Evolutionary conservation across 2,113 vertebrate species (phyloP), one percentile per base, ranked within the genome.

Genomic region (Calonectris borealis): DNA sequence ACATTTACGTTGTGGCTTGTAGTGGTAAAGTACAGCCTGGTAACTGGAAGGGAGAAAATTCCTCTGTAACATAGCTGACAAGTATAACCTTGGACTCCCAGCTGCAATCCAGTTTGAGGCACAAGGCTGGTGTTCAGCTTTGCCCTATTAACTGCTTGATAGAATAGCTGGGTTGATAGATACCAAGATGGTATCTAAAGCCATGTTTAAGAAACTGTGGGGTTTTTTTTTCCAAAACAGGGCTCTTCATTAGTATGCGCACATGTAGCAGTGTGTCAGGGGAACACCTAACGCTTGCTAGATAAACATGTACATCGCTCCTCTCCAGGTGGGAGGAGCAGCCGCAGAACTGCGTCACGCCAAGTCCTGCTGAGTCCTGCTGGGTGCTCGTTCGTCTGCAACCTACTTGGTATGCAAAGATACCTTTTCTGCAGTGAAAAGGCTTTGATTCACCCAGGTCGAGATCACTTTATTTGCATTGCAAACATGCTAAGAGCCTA

Each of bases 371-470:
- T 0, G 6, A 73, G 55, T 60, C 82, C 75, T 92, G 87, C 90
- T 54, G 88, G 78, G 86, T 70, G 64, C 88, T 89, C 9, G 3
- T 84, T 89, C 14, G 1, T 64, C 71, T 84, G 85, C 91, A 94
- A 6, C 73, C 81, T 79, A 34, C 94, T 94, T 91, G 70, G 81
- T 92, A 86, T 86, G 94, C 79, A 86, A 73, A 82, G 70, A 16
- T 49, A 61, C 83, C 91, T 84, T 82, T 92, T 81, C 91, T 90
- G 85, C 89, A 94, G 76, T 54, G 85, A 77, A 83, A 77, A 54
- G 38, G n/a, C 84, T 95, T 92, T 87, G 86, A 86, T 91, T 96
- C 27, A 25, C n/a, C 9, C n/a, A 25, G 71, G 86, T 51, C 0
- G 6, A 62, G 44, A 84, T 83, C 48, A 9, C 77, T 86, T 86